phyloP scores from a whole-genome alignment of 2,797 vertebrate genomes.

The Apogon talboti region DNA sequence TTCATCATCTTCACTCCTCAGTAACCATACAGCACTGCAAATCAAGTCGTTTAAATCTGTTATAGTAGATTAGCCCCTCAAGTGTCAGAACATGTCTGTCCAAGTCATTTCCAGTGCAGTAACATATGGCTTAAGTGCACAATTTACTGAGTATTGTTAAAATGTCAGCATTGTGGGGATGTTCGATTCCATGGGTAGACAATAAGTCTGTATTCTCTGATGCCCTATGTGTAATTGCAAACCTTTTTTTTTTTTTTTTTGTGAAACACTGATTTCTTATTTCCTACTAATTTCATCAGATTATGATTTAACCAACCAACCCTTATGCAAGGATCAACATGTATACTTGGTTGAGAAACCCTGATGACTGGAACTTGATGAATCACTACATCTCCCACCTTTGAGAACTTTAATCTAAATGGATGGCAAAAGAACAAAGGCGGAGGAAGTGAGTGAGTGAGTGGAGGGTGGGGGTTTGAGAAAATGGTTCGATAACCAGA shows the following conservation, averaged over 20 bases:
- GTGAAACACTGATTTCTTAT: constrained; percentile 1
- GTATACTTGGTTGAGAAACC: constrained; percentile 11
- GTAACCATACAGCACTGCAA: not conserved
- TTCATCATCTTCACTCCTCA: not conserved
- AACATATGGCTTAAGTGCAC: not conserved
- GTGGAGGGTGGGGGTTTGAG: not conserved
- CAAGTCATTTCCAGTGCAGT: not conserved
- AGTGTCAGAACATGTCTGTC: not conserved
- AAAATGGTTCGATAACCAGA: constrained; percentile 60
- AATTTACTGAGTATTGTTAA: no score
- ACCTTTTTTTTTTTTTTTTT: no score
- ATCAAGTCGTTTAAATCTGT: no score
- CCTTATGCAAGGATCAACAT: constrained; percentile 6
- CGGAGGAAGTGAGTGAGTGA: constrained; percentile 19
- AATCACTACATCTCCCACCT: constrained; percentile 49
- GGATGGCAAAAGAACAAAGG: constrained; percentile 43
- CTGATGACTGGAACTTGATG: constrained; percentile 24
- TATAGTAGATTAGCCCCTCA: no score
- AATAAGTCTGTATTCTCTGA: not conserved
- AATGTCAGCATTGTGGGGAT: not conserved
- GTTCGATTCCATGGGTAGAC: not conserved
- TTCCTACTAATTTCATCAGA: constrained; percentile 27
- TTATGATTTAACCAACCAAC: constrained; percentile 12
- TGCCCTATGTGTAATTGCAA: not conserved
- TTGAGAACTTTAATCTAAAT: constrained; percentile 33